These are phyloP conservation scores for Pandion haliaetus DNA, from an alignment of 2,113 vertebrate genomes.

Conservation along the genomic window DNA sequence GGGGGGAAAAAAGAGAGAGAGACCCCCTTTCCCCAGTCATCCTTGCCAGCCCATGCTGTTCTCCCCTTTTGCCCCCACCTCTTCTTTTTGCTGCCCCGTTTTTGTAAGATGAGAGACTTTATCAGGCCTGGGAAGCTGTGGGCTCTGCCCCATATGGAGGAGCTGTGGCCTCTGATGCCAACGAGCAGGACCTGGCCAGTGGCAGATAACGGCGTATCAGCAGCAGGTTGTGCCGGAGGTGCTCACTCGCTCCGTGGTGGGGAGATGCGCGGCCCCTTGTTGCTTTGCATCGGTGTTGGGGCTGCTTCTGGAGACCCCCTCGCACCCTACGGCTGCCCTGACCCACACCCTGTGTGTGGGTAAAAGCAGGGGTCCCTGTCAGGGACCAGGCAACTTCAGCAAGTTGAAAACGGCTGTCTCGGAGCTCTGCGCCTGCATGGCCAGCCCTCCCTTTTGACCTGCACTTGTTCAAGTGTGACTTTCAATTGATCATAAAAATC, in stretches of 20 bases:
- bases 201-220: not conserved
- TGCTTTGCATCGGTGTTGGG: not conserved
- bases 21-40: accelerated
- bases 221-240: not conserved
- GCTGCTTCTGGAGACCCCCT: not conserved
- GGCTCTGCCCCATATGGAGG: not conserved
- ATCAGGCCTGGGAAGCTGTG: not conserved
- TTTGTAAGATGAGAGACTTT: not conserved
- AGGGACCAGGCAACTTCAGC: not conserved
- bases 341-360: not conserved
- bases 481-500: constrained; percentile 38
- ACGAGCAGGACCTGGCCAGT: accelerated
- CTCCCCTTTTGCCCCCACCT: not conserved
- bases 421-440: not conserved
- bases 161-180: accelerated
- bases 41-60: not conserved
- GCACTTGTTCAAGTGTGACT: constrained; percentile 21
- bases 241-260: accelerated
- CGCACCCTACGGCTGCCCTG: not conserved
- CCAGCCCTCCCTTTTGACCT: not conserved
- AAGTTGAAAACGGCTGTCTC: not conserved
- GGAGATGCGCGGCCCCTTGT: accelerated
- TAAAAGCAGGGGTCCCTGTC: not conserved
- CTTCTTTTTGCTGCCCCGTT: not conserved
- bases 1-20: accelerated